Evolutionary conservation across 2,888 invertebrate genomes (phyloP).

Genomic region (Drosophila kuntzei): DNA sequence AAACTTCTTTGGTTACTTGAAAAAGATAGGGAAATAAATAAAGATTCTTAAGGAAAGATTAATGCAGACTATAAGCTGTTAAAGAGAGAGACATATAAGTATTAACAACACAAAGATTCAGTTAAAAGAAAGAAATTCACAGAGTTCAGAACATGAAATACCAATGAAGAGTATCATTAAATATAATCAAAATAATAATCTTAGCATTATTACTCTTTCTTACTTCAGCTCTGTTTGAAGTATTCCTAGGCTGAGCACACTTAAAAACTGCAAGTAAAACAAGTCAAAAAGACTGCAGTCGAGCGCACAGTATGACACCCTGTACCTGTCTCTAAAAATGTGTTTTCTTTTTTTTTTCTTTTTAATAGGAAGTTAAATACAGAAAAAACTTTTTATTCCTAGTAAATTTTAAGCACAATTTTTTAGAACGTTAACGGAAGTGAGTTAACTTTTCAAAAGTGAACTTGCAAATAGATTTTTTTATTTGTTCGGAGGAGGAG

Average conservation of each 20-base stretch:
- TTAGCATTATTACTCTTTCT: not conserved
- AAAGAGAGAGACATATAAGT: not conserved
- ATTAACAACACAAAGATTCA: not conserved
- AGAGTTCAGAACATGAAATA: not conserved
- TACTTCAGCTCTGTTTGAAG: not conserved
- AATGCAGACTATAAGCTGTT: too few relatives aligned
- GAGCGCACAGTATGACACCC: not conserved
- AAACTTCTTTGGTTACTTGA: too few relatives aligned
- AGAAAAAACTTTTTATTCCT: too few relatives aligned
- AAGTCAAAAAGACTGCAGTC: not conserved
- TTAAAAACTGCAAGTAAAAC: constrained; percentile 18
- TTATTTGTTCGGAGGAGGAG: too few relatives aligned
- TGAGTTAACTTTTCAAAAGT: too few relatives aligned
- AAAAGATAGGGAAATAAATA: too few relatives aligned
- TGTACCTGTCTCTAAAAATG: not conserved
- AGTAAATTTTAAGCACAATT: too few relatives aligned
- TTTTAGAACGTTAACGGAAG: too few relatives aligned
- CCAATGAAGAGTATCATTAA: not conserved
- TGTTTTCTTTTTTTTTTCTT: too few relatives aligned
- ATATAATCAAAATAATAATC: constrained; percentile 2
- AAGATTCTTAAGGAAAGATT: too few relatives aligned
- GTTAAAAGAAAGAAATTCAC: not conserved
- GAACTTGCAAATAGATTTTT: too few relatives aligned
- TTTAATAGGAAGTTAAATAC: too few relatives aligned
- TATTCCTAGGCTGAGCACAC: not conserved